These are phyloP conservation scores for Gallinago undulata DNA, from an alignment of 2,113 vertebrate species.

Conservation along the genomic window DNA sequence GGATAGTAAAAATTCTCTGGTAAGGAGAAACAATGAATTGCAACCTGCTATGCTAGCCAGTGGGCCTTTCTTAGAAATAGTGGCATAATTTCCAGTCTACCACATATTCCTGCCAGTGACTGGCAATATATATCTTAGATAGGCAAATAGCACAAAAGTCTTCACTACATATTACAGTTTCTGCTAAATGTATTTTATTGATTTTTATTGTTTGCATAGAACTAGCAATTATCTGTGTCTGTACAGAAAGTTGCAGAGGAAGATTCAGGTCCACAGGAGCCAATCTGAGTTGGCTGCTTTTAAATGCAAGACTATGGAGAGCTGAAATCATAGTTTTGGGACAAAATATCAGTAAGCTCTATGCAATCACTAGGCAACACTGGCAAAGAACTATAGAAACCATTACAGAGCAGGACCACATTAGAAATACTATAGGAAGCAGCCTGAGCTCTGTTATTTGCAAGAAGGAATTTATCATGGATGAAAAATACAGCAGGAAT, in stretches of 20 bases:
- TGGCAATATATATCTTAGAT: neutral
- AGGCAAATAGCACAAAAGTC: neutral
- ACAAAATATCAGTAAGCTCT: neutral
- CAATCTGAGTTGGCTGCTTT: neutral
- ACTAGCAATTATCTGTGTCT: neutral
- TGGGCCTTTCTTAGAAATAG: neutral
- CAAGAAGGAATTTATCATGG: neutral
- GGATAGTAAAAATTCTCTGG: neutral
- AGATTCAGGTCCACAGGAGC: neutral
- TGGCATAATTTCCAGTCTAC: neutral
- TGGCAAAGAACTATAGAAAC: neutral
- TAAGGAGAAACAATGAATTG: neutral
- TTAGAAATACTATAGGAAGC: slow-evolving; percentile 21
- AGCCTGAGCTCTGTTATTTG: neutral
- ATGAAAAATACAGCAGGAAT: slow-evolving; percentile 8
- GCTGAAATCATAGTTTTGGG: neutral
- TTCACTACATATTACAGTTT: neutral
- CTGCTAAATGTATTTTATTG: neutral
- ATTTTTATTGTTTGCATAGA: neutral
- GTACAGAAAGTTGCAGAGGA: neutral
- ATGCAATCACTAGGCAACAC: neutral
- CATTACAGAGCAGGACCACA: slow-evolving; percentile 1
- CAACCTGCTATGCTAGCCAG: neutral
- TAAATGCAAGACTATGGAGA: neutral
- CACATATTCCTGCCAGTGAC: neutral